A percentile compares a stretch with the other conserved stretches of the same genome.
Evolutionary conservation across 2,888 invertebrate species (phyloP).

Genomic region (Aspidiotus rigidus): DNA sequence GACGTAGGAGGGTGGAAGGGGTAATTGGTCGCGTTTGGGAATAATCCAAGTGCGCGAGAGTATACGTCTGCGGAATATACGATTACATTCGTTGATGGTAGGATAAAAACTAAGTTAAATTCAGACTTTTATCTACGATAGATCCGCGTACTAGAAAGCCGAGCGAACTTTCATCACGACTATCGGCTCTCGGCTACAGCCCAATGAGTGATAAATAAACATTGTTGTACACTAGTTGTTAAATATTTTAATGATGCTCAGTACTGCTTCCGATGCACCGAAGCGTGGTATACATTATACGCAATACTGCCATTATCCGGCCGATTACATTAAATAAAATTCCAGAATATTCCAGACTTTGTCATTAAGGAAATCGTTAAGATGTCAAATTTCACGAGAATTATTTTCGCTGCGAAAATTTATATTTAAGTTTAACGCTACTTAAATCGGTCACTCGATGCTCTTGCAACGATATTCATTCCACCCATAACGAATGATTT

Average conservation of each 20-base stretch:
- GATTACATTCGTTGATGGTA: background rate
- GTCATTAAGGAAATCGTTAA: conserved; percentile 33
- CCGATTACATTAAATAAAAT: conserved; percentile 30
- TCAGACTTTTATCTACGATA: too few relatives aligned
- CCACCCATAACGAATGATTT: conserved; percentile 25
- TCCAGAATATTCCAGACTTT: conserved; percentile 29
- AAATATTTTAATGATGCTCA: conserved; percentile 28
- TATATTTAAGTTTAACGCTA: conserved; percentile 31
- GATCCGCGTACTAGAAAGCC: too few relatives aligned
- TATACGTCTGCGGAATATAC: background rate
- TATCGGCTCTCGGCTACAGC: background rate
- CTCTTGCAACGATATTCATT: conserved; percentile 17
- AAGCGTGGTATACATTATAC: conserved; percentile 27
- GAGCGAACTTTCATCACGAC: background rate
- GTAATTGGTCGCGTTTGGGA: background rate
- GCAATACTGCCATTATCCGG: conserved; percentile 25
- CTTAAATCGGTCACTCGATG: conserved; percentile 31
- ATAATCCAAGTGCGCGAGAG: background rate
- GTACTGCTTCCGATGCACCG: conserved; percentile 29
- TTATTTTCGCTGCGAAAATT: conserved; percentile 26
- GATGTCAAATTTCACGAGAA: conserved; percentile 28
- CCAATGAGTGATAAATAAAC: background rate
- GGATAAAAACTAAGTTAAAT: background rate
- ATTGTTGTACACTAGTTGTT: background rate
- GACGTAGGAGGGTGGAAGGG: too few relatives aligned